A percentile compares a stretch with the other conserved stretches of the same genome.
Conservation (phyloP, 2,113 vertebrate species). For the Stercorarius parasiticus region DNA sequence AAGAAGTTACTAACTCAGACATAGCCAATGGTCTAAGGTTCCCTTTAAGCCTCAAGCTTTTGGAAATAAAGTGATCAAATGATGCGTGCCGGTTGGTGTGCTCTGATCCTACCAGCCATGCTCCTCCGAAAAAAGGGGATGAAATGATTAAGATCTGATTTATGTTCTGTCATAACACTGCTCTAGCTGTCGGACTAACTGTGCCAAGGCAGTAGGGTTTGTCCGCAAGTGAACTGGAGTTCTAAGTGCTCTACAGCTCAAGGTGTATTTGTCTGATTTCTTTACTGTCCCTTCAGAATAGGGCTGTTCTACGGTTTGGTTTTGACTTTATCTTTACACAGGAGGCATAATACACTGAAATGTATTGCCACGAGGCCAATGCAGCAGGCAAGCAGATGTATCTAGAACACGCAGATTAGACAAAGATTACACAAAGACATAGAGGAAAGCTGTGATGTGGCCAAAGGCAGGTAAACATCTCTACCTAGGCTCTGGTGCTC, state of each 20-base stretch:
- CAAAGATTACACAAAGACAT: background rate
- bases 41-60: slow-evolving; percentile 34
- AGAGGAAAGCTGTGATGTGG: background rate
- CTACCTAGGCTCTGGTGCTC: background rate
- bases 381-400: background rate
- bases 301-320: background rate
- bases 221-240: slow-evolving; percentile 16
- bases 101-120: slow-evolving; percentile 30
- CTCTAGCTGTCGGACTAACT: slow-evolving; percentile 31
- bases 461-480: background rate
- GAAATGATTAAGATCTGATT: slow-evolving; percentile 61
- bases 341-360: background rate
- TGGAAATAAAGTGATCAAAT: slow-evolving; percentile 59
- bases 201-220: slow-evolving; percentile 9
- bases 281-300: background rate
- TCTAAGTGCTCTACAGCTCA: background rate
- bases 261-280: background rate
- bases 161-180: slow-evolving; percentile 10
- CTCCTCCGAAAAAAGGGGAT: slow-evolving; percentile 27
- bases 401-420: background rate
- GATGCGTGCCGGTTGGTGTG: background rate
- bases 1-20: slow-evolving; percentile 4
- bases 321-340: background rate
- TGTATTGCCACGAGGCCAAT: background rate
- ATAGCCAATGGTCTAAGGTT: slow-evolving; percentile 24